Conservation (phyloP, 2,797 vertebrate genomes). For the Falco rusticolus region DNA sequence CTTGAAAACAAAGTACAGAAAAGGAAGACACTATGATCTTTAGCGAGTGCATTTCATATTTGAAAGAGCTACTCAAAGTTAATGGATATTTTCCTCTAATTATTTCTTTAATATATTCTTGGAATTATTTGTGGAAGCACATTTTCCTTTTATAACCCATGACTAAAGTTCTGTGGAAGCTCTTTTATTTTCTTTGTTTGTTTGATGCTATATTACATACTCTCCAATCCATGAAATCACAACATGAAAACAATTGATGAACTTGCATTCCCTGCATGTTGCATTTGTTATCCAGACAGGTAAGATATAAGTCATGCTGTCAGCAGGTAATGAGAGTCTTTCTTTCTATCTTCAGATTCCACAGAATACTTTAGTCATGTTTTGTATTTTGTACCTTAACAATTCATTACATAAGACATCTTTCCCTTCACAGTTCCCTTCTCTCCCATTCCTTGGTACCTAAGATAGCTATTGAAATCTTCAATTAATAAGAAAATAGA, state of each 20-base stretch:
- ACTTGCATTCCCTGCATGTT: not conserved
- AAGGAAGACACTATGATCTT: not conserved
- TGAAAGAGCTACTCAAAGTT: not conserved
- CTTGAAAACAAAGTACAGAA: not conserved
- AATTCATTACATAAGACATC: constrained; percentile 18
- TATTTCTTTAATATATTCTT: not conserved
- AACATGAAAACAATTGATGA: constrained; percentile 28
- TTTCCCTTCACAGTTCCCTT: not conserved
- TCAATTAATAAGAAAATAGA: constrained; percentile 61
- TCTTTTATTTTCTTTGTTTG: not conserved
- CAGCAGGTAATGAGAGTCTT: constrained; percentile 36
- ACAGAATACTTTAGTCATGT: not conserved
- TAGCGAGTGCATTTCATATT: not conserved
- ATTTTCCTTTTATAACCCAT: not conserved
- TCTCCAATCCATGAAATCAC: not conserved
- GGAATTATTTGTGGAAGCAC: not conserved
- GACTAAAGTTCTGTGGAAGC: not conserved
- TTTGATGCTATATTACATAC: not conserved
- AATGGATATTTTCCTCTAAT: not conserved
- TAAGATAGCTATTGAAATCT: constrained; percentile 13
- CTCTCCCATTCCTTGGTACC: not conserved
- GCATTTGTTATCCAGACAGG: not conserved
- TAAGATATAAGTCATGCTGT: constrained; percentile 36
- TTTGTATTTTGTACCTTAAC: constrained; percentile 25
- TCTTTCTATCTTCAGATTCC: constrained; percentile 30